phyloP scores from a whole-genome alignment of 2,888 invertebrate genomes.

The Smittia sp. region DNA sequence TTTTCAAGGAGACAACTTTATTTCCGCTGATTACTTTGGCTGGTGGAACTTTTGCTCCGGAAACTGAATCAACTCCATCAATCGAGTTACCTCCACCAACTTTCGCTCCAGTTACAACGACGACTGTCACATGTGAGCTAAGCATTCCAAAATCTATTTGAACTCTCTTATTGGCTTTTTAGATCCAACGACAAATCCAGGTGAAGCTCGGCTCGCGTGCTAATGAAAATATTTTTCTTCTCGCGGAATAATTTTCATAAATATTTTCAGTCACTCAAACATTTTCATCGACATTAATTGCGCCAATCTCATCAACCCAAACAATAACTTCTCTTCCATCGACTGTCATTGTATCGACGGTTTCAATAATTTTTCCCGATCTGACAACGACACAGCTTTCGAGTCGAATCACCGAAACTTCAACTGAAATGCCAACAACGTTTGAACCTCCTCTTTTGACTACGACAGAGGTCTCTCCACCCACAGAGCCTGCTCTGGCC shows the following conservation, averaged over 20 bases:
- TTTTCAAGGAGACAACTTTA: conserved; percentile 46
- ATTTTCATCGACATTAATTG: no score
- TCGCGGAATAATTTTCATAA: no score
- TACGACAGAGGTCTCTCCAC: not conserved
- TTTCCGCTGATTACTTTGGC: conserved; percentile 48
- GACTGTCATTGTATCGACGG: not conserved
- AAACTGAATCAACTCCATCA: conserved; percentile 46
- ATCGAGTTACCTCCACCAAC: conserved; percentile 46
- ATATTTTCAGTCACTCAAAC: no score
- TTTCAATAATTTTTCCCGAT: not conserved
- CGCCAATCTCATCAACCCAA: no score
- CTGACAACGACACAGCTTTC: not conserved
- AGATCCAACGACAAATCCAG: no score
- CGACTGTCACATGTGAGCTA: no score
- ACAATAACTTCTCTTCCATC: no score
- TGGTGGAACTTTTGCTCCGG: conserved; percentile 44
- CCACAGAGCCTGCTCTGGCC: not conserved
- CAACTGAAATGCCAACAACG: not conserved
- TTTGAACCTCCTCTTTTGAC: not conserved
- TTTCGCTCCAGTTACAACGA: no score
- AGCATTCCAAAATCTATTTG: no score
- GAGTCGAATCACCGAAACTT: not conserved
- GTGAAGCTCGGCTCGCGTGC: no score
- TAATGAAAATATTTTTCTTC: no score
- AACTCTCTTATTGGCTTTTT: no score